phyloP scores from a whole-genome alignment of 1,140 invertebrate genomes.

The Drosophila watanabei region DNA sequence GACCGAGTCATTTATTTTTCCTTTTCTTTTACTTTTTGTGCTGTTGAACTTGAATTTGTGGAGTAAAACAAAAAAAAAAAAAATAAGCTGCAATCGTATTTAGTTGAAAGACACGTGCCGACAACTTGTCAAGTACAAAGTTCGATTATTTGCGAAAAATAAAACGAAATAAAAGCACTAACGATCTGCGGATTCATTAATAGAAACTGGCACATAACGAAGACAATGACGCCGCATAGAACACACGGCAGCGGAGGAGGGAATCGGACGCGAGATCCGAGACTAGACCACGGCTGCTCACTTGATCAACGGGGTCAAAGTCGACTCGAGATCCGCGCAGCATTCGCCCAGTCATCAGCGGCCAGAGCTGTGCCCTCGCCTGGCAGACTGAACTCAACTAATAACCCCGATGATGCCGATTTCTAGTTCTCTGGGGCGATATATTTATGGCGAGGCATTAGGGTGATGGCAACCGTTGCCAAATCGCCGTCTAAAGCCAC shows the following conservation, averaged over 20 bases:
- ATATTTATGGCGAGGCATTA: slow-evolving; percentile 34
- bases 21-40: slow-evolving; percentile 9
- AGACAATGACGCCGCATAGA: slow-evolving; percentile 44
- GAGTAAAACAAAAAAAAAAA: slow-evolving; percentile 14
- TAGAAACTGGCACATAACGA: slow-evolving; percentile 46
- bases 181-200: slow-evolving; percentile 20
- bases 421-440: slow-evolving; percentile 44
- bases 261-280: slow-evolving; percentile 25
- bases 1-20: slow-evolving; percentile 33
- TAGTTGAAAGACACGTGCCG: slow-evolving; percentile 46
- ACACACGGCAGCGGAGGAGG: slow-evolving; percentile 40
- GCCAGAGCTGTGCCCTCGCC: slow-evolving; percentile 50
- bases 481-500: slow-evolving; percentile 6
- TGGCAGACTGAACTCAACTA: slow-evolving; percentile 51
- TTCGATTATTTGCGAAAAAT: slow-evolving; percentile 41
- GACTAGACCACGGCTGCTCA: slow-evolving; percentile 65
- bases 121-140: slow-evolving; percentile 39
- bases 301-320: slow-evolving; percentile 72
- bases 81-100: slow-evolving; percentile 31
- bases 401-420: slow-evolving; percentile 39
- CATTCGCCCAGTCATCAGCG: slow-evolving; percentile 75
- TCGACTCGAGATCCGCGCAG: slow-evolving; percentile 64
- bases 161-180: slow-evolving; percentile 38
- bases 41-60: slow-evolving; percentile 53
- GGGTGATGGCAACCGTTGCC: slow-evolving; percentile 47